Percentiles rank a stretch among this genome's conserved stretches.
Evolutionary conservation across 1,140 invertebrate species (phyloP).

Genomic region (Araneus ventricosus): DNA sequence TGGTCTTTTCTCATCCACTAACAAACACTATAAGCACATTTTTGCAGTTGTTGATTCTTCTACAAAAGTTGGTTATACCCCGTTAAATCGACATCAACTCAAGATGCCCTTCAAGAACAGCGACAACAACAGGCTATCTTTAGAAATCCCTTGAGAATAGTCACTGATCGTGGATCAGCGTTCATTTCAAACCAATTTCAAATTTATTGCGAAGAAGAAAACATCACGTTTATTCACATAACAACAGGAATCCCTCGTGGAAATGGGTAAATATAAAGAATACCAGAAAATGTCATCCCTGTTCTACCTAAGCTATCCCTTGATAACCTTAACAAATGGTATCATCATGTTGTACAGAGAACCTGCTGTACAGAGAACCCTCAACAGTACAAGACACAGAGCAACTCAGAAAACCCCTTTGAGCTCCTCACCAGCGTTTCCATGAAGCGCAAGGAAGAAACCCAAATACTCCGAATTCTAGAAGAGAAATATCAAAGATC

Average conservation of each 20-base stretch:
- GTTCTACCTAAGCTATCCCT: neutral
- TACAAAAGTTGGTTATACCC: neutral
- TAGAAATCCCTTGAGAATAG: neutral
- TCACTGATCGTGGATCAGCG: neutral
- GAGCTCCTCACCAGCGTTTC: too few relatives aligned
- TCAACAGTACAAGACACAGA: neutral
- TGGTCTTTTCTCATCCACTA: neutral
- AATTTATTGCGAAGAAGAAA: neutral
- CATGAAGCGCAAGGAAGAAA: too few relatives aligned
- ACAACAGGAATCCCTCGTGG: neutral
- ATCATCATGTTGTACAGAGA: too few relatives aligned
- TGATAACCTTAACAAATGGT: neutral
- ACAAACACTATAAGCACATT: conserved; percentile 14
- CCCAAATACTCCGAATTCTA: too few relatives aligned
- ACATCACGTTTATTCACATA: neutral
- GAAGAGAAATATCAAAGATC: too few relatives aligned
- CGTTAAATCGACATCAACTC: neutral
- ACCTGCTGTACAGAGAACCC: neutral
- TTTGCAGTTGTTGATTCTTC: conserved; percentile 1
- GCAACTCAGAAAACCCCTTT: too few relatives aligned
- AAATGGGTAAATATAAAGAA: neutral
- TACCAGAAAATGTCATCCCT: neutral
- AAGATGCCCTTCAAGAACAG: neutral
- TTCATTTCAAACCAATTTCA: neutral
- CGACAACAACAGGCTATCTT: neutral